These are phyloP conservation scores for Mythimna vitellina DNA, from an alignment of 2,888 invertebrate species.

Conservation along the genomic window DNA sequence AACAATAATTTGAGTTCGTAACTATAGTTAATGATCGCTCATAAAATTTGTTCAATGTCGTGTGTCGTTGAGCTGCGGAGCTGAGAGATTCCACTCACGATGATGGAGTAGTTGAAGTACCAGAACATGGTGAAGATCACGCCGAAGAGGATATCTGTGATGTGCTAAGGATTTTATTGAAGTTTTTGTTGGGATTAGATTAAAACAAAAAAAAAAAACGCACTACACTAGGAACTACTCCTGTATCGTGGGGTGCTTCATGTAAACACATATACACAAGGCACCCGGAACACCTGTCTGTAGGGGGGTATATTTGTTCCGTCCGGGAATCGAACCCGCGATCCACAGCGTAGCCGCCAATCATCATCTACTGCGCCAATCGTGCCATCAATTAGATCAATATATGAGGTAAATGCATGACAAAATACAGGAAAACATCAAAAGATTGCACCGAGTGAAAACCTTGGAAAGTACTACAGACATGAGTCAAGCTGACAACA, in stretches of 20 bases:
- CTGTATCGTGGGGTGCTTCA: too few species aligned
- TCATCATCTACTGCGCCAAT: too few species aligned
- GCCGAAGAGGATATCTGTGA: constrained; percentile 79
- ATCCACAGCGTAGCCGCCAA: too few species aligned
- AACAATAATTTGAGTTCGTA: constrained; percentile 55
- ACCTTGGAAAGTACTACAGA: constrained; percentile 9
- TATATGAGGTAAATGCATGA: constrained; percentile 5
- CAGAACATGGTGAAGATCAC: constrained; percentile 79
- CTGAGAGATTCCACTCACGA: constrained; percentile 71
- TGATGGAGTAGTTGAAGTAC: constrained; percentile 84
- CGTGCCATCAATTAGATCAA: too few species aligned
- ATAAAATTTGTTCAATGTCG: constrained; percentile 58
- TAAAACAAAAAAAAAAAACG: too few species aligned
- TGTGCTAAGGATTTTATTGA: constrained; percentile 43
- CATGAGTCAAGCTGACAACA: background rate
- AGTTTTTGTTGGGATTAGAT: too few species aligned
- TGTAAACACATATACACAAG: too few species aligned
- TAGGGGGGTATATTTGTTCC: too few species aligned
- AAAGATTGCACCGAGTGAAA: background rate
- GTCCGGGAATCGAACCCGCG: too few species aligned
- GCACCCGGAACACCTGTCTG: too few species aligned
- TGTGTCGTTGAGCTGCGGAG: constrained; percentile 59
- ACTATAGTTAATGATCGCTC: constrained; percentile 53
- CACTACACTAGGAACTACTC: too few species aligned
- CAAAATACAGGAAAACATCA: constrained; percentile 4